These are phyloP conservation scores for Pheosia gnoma DNA, from an alignment of 2,888 invertebrate genomes.

Conservation along the genomic window DNA sequence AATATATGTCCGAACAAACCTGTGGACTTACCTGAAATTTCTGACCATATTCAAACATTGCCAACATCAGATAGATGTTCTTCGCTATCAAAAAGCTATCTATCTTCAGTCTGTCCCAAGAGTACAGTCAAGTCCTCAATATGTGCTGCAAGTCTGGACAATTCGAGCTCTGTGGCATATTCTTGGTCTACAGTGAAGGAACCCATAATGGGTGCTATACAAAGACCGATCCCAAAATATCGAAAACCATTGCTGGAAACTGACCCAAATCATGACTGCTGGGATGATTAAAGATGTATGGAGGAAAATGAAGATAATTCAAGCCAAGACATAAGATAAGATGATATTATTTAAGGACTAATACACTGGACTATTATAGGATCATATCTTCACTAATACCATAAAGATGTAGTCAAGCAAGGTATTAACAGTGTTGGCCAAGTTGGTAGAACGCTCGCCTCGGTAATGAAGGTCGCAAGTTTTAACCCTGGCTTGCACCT, in stretches of 20 bases:
- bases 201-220: neutral
- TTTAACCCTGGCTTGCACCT: too few species aligned
- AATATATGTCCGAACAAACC: constrained; percentile 10
- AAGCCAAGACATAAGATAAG: too few species aligned
- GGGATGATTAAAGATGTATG: constrained; percentile 49
- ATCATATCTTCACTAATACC: too few species aligned
- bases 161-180: neutral
- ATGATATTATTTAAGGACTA: too few species aligned
- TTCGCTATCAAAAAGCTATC: too few species aligned
- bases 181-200: neutral
- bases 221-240: constrained; percentile 36
- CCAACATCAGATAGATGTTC: too few species aligned
- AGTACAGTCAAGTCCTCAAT: neutral
- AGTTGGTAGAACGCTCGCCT: too few species aligned
- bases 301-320: neutral
- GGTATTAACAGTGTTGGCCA: too few species aligned
- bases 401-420: too few species aligned
- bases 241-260: constrained; percentile 45
- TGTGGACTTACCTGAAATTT: neutral
- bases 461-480: too few species aligned
- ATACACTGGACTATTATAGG: too few species aligned
- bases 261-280: constrained; percentile 57
- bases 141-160: neutral
- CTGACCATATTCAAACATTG: neutral
- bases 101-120: neutral